Conservation (phyloP, 1,140 invertebrate species). For the Neuroterus valhalla region DNA sequence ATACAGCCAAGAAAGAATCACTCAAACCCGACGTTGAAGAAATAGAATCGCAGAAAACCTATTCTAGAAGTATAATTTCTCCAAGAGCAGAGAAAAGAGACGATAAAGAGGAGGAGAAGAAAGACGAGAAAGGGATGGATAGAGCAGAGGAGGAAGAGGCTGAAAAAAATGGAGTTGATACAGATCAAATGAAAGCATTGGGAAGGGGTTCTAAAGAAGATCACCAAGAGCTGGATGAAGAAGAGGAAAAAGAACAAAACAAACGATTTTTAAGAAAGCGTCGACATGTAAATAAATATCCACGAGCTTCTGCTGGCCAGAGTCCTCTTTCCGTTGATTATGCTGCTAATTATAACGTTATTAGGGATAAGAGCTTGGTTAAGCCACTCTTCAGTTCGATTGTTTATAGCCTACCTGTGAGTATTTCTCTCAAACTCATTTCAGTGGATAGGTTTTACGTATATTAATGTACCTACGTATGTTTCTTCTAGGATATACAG, state of each 20-base stretch:
- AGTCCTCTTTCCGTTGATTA: conserved; percentile 87
- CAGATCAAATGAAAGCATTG: conserved; percentile 29
- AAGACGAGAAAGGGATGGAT: conserved; percentile 9
- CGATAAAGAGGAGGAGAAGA: not conserved
- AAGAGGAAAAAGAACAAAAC: conserved; percentile 41
- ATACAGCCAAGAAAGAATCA: too few species aligned
- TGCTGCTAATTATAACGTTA: conserved; percentile 88
- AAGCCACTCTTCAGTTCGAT: conserved; percentile 95
- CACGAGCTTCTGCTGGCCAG: conserved; percentile 76
- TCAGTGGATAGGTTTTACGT: not conserved
- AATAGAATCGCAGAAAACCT: conserved; percentile 26
- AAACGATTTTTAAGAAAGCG: conserved; percentile 44
- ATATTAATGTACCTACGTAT: not conserved
- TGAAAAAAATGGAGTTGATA: conserved; percentile 40
- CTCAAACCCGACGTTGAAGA: not conserved
- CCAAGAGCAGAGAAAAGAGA: not conserved
- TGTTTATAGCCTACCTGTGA: conserved; percentile 84
- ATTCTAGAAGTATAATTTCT: conserved; percentile 12
- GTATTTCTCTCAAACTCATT: conserved; percentile 38
- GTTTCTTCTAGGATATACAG: conserved; percentile 91
- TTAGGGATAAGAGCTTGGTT: conserved; percentile 85
- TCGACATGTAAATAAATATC: conserved; percentile 50
- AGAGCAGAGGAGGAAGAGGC: conserved; percentile 41
- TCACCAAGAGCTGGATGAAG: conserved; percentile 40
- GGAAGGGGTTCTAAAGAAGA: conserved; percentile 38